Base-by-base conservation (phyloP, 2,113 vertebrate species). In the Dicentrarchus labrax region DNA sequence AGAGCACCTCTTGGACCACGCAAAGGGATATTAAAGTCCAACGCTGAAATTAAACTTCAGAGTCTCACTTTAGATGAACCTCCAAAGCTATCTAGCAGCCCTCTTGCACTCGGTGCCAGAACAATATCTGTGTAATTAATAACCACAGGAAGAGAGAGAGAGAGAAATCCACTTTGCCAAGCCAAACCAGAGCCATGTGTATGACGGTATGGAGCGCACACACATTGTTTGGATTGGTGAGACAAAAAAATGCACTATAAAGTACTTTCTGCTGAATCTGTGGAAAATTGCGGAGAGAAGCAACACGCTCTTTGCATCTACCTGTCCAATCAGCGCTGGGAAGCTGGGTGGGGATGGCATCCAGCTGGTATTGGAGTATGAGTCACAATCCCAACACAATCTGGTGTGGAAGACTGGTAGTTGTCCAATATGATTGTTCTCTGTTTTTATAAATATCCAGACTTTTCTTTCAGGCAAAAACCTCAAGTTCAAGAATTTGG, bases 191-290 rank as follows among this genome's bases (percentile, higher is more conserved):
- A 80, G 82, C 90, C 93, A 94, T 90, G 90, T 91, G 93, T 88
- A 76, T 78, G 88, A 86, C 56, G 54, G 73, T 84, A 82, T 62
- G 66, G 56, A 85, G 67, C 62, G 60, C 82, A 70, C 88, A 81
- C 92, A 91, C 89, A 89, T 92, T 90, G 87, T 91, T 94, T 87
- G 82, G 88, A 90, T 86, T 88, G 87, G 82, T 86, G 84, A 91
- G 81, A 89, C 78, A 86, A 85, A 86, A 85, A 94, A 92, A 91
- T 80, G 88, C 90, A 80, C 93, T 64, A 92, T 95, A 94, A 95
- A 95, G 92, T 81, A 45, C 86, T 91, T 94, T 93, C 88, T 93
- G 95, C 94, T 94, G 93, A 94, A 94, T 89, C 80, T 86, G 90
- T 93, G 94, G 94, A 96, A 96, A 94, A 86, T 79, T 82, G 82